Conservation (phyloP, 2,888 invertebrate species). For the Auanema sp. region DNA sequence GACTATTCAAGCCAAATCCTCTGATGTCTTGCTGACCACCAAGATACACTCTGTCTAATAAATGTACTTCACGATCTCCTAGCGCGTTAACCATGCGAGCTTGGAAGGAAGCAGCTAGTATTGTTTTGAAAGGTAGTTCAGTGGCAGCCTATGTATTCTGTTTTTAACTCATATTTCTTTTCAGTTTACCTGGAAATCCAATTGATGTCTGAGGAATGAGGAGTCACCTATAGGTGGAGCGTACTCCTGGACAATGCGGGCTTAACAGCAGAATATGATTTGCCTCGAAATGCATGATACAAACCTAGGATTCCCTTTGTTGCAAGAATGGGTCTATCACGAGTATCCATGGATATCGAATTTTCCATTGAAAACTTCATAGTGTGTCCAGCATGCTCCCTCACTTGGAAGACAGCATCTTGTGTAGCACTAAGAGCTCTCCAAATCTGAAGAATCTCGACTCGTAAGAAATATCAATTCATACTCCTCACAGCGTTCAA, state of each 20-base stretch:
- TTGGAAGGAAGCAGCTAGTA: slow-evolving; percentile 50
- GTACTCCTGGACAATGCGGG: slow-evolving; percentile 76
- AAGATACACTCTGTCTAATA: slow-evolving; percentile 74
- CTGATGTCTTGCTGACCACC: slow-evolving; percentile 87
- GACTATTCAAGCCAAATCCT: slow-evolving; percentile 77
- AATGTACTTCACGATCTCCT: slow-evolving; percentile 51
- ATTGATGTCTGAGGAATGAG: slow-evolving; percentile 83
- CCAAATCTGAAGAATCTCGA: slow-evolving; percentile 66
- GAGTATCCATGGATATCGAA: slow-evolving; percentile 72
- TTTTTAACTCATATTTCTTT: background rate
- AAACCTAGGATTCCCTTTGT: slow-evolving; percentile 41
- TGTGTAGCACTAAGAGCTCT: slow-evolving; percentile 77
- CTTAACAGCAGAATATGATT: slow-evolving; percentile 12
- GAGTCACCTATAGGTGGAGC: slow-evolving; percentile 89
- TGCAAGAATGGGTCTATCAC: slow-evolving; percentile 59
- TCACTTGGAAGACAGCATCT: slow-evolving; percentile 79
- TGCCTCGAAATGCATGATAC: background rate
- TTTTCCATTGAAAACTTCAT: slow-evolving; percentile 85
- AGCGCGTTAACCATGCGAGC: slow-evolving; percentile 33
- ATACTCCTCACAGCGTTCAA: slow-evolving; percentile 43
- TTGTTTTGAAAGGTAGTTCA: slow-evolving; percentile 70
- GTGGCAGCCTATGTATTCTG: slow-evolving; percentile 73
- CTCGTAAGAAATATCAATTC: background rate
- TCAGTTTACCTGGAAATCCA: slow-evolving; percentile 67
- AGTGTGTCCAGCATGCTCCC: slow-evolving; percentile 81